phyloP scores from a whole-genome alignment of 1,140 invertebrate species.

The Drosophila busckii region DNA sequence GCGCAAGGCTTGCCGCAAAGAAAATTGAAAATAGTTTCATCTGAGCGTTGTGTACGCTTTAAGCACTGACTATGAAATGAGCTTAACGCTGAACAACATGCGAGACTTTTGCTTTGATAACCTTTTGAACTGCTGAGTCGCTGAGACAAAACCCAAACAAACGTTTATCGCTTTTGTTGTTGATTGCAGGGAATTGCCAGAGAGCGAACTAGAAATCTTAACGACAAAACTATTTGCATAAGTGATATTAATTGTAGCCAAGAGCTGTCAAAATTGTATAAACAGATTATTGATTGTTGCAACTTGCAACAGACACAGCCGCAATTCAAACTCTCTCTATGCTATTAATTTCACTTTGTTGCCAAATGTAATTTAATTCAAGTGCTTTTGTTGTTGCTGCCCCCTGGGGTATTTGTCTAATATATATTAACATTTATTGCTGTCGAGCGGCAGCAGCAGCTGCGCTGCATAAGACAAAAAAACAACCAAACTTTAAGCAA shows the following conservation, averaged over 20 bases:
- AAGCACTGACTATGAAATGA: no score
- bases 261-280: slow-evolving; percentile 73
- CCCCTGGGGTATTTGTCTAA: slow-evolving; percentile 50
- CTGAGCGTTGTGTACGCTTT: slow-evolving; percentile 13
- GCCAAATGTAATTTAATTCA: slow-evolving; percentile 42
- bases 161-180: no score
- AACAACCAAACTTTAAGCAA: slow-evolving; percentile 35
- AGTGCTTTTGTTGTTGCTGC: slow-evolving; percentile 4
- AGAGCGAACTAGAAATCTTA: no score
- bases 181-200: no score
- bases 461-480: slow-evolving; percentile 16
- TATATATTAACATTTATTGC: slow-evolving; percentile 72
- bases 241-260: slow-evolving; percentile 69
- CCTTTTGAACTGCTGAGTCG: no score
- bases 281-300: slow-evolving; percentile 65
- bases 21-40: slow-evolving; percentile 42
- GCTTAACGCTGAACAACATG: slow-evolving; percentile 3
- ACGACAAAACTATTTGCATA: slow-evolving; percentile 57
- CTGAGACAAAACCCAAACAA: no score
- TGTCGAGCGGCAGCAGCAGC: slow-evolving; percentile 23
- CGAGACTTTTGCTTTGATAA: slow-evolving; percentile 1
- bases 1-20: not conserved
- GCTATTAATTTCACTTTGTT: slow-evolving; percentile 41
- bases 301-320: no score
- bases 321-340: not conserved